Evolutionary conservation across 2,113 vertebrate species (phyloP).

Genomic region (Rhagologus leucostigma): DNA sequence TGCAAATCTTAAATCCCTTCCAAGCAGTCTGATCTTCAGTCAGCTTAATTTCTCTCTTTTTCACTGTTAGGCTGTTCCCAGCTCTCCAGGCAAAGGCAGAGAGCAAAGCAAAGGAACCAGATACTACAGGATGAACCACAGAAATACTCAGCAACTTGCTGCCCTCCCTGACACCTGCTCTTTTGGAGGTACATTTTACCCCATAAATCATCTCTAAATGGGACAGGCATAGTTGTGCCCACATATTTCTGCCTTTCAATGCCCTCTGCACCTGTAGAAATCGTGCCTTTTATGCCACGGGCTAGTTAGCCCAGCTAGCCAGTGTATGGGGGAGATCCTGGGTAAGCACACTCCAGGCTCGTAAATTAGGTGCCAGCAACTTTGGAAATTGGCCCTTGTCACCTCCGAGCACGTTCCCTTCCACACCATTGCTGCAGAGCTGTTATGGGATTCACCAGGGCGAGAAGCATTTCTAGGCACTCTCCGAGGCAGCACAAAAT

Average conservation of each 20-base stretch:
- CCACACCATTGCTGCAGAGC: not conserved
- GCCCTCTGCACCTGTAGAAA: constrained; percentile 9
- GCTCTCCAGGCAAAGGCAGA: not conserved
- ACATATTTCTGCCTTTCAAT: not conserved
- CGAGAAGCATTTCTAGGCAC: not conserved
- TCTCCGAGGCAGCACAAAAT: not conserved
- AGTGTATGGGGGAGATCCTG: not conserved
- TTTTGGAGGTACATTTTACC: not conserved
- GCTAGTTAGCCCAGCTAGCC: not conserved
- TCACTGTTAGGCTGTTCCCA: not conserved
- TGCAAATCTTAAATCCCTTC: not conserved
- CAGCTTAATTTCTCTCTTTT: not conserved
- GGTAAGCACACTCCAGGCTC: not conserved
- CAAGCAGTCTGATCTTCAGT: not conserved
- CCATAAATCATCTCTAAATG: constrained; percentile 25
- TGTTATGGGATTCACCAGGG: not conserved
- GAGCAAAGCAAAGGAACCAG: not conserved
- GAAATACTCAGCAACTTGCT: not conserved
- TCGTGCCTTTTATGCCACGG: not conserved
- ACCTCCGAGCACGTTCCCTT: constrained; percentile 12
- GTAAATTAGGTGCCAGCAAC: constrained; percentile 27
- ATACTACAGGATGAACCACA: not conserved
- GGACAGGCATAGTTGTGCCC: not conserved
- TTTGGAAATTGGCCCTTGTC: constrained; percentile 37
- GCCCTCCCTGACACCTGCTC: constrained; percentile 8